These are phyloP conservation scores for Microctonus hyperodae DNA, from an alignment of 2,888 invertebrate species.

Conservation along the genomic window DNA sequence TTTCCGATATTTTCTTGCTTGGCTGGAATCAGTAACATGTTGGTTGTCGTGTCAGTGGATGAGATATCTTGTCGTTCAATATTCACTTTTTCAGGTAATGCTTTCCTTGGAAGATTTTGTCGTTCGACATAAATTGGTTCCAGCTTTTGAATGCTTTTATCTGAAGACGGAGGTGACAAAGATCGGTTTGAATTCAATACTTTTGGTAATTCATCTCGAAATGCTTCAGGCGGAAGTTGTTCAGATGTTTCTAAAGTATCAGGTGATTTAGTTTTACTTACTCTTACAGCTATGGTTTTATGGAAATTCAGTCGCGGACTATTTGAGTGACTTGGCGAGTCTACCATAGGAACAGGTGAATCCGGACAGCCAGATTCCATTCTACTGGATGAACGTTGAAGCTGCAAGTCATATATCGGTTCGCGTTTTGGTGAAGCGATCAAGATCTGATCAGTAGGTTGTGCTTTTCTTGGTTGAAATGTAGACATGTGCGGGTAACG, in stretches of 20 bases:
- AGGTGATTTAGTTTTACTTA: slow-evolving; percentile 34
- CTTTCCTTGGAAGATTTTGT: slow-evolving; percentile 23
- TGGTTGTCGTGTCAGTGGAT: background rate
- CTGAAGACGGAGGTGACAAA: slow-evolving; percentile 31
- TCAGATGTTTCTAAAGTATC: slow-evolving; percentile 6
- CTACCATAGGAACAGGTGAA: slow-evolving; percentile 53
- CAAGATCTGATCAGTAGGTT: slow-evolving; percentile 57
- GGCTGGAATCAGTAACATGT: slow-evolving; percentile 31
- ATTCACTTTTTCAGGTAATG: slow-evolving; percentile 31
- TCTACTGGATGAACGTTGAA: slow-evolving; percentile 38
- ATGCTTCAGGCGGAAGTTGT: slow-evolving; percentile 21
- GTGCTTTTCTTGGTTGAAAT: slow-evolving; percentile 44
- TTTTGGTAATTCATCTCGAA: slow-evolving; percentile 25
- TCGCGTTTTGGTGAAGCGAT: slow-evolving; percentile 59
- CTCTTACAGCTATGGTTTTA: slow-evolving; percentile 33
- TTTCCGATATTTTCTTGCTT: slow-evolving; percentile 16
- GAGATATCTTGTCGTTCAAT: slow-evolving; percentile 14
- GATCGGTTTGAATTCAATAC: slow-evolving; percentile 30
- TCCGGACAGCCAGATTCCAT: slow-evolving; percentile 41
- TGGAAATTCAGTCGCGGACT: slow-evolving; percentile 27
- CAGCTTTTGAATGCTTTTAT: slow-evolving; percentile 44
- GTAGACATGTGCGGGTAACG: slow-evolving; percentile 28
- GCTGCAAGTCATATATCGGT: slow-evolving; percentile 43
- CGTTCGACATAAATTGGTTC: slow-evolving; percentile 48
- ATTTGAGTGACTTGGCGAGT: slow-evolving; percentile 45